Evolutionary conservation across 2,797 vertebrate species (phyloP).

Genomic region (Intellagama lesueurii): DNA sequence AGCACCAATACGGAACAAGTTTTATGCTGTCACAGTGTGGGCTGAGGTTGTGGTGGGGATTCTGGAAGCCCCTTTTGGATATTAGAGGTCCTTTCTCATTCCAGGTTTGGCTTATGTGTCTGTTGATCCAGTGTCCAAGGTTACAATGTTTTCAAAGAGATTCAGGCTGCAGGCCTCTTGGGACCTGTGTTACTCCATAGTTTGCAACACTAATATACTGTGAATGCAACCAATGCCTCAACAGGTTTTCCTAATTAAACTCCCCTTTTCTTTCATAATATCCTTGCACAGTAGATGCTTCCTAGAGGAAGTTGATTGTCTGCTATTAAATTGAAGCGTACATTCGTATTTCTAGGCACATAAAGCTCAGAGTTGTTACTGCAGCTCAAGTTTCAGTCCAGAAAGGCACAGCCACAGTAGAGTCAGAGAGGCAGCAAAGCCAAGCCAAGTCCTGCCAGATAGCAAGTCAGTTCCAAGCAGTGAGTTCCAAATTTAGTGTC

Average conservation of each 20-base stretch:
- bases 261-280: not conserved
- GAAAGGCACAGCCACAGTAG: too few relatives aligned
- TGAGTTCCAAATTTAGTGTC: too few relatives aligned
- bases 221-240: not conserved
- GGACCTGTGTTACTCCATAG: not conserved
- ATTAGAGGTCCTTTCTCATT: not conserved
- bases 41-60: not conserved
- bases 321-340: not conserved
- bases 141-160: not conserved
- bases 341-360: too few relatives aligned
- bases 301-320: not conserved
- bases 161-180: not conserved
- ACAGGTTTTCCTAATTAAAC: not conserved
- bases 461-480: too few relatives aligned
- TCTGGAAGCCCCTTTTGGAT: too few relatives aligned
- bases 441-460: too few relatives aligned
- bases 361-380: too few relatives aligned
- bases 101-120: not conserved
- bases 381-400: too few relatives aligned
- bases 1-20: not conserved
- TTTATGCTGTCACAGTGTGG: not conserved
- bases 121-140: not conserved
- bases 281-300: not conserved
- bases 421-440: too few relatives aligned
- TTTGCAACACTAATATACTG: not conserved